phyloP scores from a whole-genome alignment of 2,113 vertebrate species.

The Rhagologus leucostigma region DNA sequence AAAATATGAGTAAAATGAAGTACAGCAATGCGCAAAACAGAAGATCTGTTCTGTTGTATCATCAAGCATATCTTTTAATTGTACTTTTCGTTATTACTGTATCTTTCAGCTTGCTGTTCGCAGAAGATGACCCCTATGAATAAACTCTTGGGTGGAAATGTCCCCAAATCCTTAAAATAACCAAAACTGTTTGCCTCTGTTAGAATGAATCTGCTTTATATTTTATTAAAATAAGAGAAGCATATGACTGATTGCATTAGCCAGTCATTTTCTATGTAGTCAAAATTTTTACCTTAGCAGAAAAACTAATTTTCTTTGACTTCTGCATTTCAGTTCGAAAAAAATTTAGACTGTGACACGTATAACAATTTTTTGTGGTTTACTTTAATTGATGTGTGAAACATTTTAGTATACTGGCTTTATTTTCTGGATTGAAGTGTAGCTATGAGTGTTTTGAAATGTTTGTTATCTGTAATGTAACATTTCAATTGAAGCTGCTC shows the following conservation, averaged over 20 bases:
- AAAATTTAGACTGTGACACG: background rate
- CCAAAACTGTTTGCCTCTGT: background rate
- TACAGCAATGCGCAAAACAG: background rate
- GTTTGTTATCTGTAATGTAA: background rate
- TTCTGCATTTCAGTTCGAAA: background rate
- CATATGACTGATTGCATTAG: background rate
- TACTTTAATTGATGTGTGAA: background rate
- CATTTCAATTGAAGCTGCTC: background rate
- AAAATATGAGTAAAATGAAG: background rate
- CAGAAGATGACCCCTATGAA: background rate
- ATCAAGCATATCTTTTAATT: background rate
- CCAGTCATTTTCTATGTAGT: background rate
- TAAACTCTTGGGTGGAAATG: background rate
- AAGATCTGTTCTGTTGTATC: background rate
- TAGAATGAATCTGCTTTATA: background rate
- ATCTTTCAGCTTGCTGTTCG: background rate
- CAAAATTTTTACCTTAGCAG: background rate
- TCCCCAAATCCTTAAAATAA: background rate
- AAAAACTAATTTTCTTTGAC: background rate
- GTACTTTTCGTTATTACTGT: fast-evolving
- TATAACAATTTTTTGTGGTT: background rate
- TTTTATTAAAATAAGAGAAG: background rate
- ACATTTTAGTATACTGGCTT: background rate
- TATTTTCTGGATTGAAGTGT: background rate
- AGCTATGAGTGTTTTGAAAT: background rate